These are phyloP conservation scores for Omphaloscelis lunosa DNA, from an alignment of 2,888 invertebrate genomes.

Conservation along the genomic window DNA sequence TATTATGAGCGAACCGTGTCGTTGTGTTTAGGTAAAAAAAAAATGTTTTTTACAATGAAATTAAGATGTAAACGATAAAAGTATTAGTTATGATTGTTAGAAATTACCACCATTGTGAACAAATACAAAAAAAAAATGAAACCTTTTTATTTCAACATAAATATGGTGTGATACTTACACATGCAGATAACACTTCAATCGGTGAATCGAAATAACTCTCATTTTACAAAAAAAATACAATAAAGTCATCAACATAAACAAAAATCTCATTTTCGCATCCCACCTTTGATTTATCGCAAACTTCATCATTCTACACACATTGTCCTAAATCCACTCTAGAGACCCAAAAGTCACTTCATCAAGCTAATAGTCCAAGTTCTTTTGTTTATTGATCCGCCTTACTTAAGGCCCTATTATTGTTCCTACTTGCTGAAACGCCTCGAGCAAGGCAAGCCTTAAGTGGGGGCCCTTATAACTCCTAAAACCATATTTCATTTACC, in stretches of 20 bases:
- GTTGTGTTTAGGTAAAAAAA: neutral
- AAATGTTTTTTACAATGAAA: neutral
- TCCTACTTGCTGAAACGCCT: slow-evolving; percentile 45
- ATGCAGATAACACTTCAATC: neutral
- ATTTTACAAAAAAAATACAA: neutral
- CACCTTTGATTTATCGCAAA: slow-evolving; percentile 1
- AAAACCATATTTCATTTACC: slow-evolving; percentile 74
- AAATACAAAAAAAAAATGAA: too few species aligned
- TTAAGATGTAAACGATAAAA: neutral
- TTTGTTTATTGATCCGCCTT: slow-evolving; percentile 63
- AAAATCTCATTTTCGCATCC: neutral
- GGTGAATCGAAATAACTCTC: neutral
- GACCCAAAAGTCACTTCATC: slow-evolving; percentile 46
- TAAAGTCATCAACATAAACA: slow-evolving; percentile 3
- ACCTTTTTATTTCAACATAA: too few species aligned
- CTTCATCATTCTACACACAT: slow-evolving; percentile 31
- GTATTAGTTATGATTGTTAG: neutral
- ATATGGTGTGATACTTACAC: too few species aligned
- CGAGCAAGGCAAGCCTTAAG: slow-evolving; percentile 51
- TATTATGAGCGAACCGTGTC: too few species aligned
- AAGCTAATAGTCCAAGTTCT: slow-evolving; percentile 57
- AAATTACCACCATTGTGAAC: neutral
- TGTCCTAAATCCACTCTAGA: slow-evolving; percentile 27
- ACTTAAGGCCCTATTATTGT: slow-evolving; percentile 62
- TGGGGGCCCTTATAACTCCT: slow-evolving; percentile 66